These are phyloP conservation scores for Ceriagrion tenellum DNA, from an alignment of 2,888 invertebrate species.

Conservation along the genomic window DNA sequence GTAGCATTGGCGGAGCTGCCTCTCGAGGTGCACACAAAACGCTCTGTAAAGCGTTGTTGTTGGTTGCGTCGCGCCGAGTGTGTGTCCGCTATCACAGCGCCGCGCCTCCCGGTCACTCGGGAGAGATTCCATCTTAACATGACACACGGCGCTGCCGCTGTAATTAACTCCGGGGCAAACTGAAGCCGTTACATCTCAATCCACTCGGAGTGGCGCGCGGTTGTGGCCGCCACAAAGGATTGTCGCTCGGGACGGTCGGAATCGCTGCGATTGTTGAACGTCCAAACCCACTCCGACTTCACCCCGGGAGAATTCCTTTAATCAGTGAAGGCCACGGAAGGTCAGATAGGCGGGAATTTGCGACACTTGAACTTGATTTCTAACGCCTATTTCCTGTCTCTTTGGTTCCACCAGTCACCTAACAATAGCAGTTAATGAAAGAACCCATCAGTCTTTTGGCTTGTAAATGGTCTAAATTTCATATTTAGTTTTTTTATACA, in stretches of 20 bases:
- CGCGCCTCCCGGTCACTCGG: background rate
- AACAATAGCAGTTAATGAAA: too few species aligned
- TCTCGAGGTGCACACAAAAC: background rate
- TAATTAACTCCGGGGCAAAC: constrained; percentile 44
- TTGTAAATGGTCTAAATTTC: too few species aligned
- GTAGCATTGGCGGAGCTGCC: too few species aligned
- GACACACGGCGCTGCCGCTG: background rate
- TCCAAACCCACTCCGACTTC: background rate
- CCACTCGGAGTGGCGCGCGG: background rate
- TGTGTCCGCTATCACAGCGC: background rate
- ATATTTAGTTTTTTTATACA: too few species aligned
- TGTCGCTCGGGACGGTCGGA: background rate
- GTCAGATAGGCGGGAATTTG: too few species aligned
- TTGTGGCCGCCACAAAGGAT: background rate
- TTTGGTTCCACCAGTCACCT: too few species aligned
- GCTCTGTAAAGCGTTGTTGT: background rate
- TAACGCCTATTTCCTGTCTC: too few species aligned
- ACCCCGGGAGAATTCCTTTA: too few species aligned
- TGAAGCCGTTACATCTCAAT: constrained; percentile 14
- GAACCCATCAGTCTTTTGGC: too few species aligned
- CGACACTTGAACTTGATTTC: too few species aligned
- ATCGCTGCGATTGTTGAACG: background rate
- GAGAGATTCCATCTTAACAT: constrained; percentile 16
- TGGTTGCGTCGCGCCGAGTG: background rate
- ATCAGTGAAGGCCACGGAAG: too few species aligned